A percentile compares a stretch with the other conserved stretches of the same genome.
Evolutionary conservation across 2,888 invertebrate genomes (phyloP).

Genomic region (Nemotelus nigrinus): DNA sequence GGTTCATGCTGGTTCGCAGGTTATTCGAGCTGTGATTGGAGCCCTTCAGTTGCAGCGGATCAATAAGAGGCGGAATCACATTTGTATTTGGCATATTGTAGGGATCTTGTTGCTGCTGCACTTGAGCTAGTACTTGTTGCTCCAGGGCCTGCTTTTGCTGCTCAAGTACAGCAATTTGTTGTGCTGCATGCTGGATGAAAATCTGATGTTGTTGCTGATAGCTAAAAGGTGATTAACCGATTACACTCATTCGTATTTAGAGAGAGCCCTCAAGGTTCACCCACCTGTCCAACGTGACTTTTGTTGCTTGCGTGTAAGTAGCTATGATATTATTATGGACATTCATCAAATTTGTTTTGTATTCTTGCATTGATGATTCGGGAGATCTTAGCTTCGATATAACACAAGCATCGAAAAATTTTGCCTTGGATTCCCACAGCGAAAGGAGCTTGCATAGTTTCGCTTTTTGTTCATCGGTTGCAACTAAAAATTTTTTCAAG

Average conservation of each 20-base stretch:
- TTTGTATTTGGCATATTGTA: slow-evolving; percentile 54
- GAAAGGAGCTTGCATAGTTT: slow-evolving; percentile 93
- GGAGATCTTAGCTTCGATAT: slow-evolving; percentile 90
- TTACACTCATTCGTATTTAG: no score
- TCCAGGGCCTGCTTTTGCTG: slow-evolving; percentile 76
- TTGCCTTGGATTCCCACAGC: slow-evolving; percentile 96
- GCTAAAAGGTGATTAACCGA: slow-evolving; percentile 62
- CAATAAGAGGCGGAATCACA: slow-evolving; percentile 55
- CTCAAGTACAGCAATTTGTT: slow-evolving; percentile 86
- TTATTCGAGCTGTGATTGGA: slow-evolving; percentile 45
- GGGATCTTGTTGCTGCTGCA: slow-evolving; percentile 36
- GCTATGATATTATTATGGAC: slow-evolving; percentile 82
- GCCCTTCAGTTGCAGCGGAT: slow-evolving; percentile 54
- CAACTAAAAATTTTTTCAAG: slow-evolving; percentile 69
- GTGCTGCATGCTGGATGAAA: slow-evolving; percentile 89
- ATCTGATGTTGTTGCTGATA: slow-evolving; percentile 96
- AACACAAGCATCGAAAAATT: slow-evolving; percentile 84
- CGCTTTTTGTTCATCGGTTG: slow-evolving; percentile 86
- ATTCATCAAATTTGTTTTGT: slow-evolving; percentile 84
- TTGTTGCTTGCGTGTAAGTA: slow-evolving; percentile 81
- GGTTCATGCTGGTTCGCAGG: slow-evolving; percentile 35
- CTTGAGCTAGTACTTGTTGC: slow-evolving; percentile 59
- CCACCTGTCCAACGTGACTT: slow-evolving; percentile 82
- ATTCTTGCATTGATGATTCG: slow-evolving; percentile 86
- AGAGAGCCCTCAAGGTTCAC: no score